Conservation (phyloP, 1,140 invertebrate genomes). For the Cherax destructor region DNA sequence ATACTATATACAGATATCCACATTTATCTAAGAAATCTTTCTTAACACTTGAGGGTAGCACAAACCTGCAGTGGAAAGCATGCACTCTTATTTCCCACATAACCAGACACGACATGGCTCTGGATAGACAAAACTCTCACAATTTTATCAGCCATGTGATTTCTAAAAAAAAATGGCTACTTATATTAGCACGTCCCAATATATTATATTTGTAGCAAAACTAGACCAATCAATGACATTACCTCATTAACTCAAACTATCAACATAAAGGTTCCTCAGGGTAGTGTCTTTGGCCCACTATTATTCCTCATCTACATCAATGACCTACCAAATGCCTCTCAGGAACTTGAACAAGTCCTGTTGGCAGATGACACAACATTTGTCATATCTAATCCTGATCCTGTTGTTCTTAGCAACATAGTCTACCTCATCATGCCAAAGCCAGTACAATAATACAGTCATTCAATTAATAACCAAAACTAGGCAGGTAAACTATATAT, state of each 20-base stretch:
- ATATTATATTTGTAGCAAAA: too few species aligned
- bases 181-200: too few species aligned
- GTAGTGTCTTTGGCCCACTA: too few species aligned
- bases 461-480: neutral
- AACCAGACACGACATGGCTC: constrained; percentile 97
- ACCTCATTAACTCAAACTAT: too few species aligned
- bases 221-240: neutral
- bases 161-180: neutral
- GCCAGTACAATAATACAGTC: neutral
- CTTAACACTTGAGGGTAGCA: neutral
- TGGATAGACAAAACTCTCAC: constrained; percentile 92
- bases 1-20: too few species aligned
- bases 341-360: too few species aligned
- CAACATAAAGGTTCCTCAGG: too few species aligned
- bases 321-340: too few species aligned
- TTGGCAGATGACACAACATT: too few species aligned
- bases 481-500: neutral
- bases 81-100: constrained; percentile 98
- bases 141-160: constrained; percentile 11
- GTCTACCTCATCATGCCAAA: neutral
- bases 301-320: too few species aligned
- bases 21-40: too few species aligned
- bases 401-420: neutral
- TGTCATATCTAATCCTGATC: too few species aligned
- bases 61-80: constrained; percentile 95